Evolutionary conservation across 2,113 vertebrate genomes (phyloP).

Genomic region (Caranx melampygus): DNA sequence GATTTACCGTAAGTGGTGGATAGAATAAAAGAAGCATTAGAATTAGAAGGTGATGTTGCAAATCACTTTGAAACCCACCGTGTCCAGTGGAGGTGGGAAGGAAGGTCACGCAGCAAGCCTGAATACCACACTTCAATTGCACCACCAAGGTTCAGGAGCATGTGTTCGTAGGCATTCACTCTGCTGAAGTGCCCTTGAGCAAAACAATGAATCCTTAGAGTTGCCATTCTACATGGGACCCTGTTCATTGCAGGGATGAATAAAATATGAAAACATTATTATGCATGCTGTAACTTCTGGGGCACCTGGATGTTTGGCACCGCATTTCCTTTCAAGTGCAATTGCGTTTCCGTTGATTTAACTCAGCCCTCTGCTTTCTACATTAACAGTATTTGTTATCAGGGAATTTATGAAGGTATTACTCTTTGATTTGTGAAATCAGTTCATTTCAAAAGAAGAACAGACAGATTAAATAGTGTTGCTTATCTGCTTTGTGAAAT

Average conservation of each 20-base stretch:
- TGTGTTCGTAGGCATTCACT: neutral
- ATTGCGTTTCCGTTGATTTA: neutral
- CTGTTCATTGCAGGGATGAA: neutral
- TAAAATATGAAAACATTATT: slow-evolving; percentile 1
- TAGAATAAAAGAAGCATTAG: neutral
- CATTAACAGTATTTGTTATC: neutral
- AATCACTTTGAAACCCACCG: neutral
- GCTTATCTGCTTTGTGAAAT: neutral
- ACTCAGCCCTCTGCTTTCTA: neutral
- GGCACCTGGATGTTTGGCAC: neutral
- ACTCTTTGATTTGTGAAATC: neutral
- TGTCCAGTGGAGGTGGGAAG: neutral
- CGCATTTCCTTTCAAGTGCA: neutral
- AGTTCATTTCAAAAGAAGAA: neutral
- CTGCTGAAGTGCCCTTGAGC: slow-evolving; percentile 34
- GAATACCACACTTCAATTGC: neutral
- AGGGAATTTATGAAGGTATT: neutral
- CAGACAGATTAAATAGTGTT: neutral
- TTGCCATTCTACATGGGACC: neutral
- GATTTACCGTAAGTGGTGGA: neutral
- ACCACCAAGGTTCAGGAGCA: slow-evolving; percentile 3
- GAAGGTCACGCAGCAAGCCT: neutral
- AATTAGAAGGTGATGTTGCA: neutral
- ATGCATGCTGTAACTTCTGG: neutral
- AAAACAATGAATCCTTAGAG: neutral